phyloP scores from a whole-genome alignment of 2,888 invertebrate species.

The Caenorhabditis uteleia region DNA sequence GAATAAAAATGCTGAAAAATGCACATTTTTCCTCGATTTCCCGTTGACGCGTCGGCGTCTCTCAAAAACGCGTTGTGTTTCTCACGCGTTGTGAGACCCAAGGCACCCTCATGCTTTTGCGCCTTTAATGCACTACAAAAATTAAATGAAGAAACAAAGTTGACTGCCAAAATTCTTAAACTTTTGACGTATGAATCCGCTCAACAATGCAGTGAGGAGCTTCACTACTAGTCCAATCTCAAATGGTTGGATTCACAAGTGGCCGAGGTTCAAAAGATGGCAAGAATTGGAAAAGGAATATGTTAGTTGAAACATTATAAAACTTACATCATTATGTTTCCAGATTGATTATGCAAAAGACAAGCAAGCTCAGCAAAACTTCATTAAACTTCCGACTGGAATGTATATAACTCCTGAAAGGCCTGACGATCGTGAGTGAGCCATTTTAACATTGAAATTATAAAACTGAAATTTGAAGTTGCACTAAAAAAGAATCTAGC shows the following conservation, averaged over 20 bases:
- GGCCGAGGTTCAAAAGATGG: conserved; percentile 50
- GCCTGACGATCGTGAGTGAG: conserved; percentile 53
- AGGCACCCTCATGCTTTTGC: conserved; percentile 4
- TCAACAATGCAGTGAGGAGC: conserved; percentile 5
- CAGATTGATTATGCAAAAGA: conserved; percentile 52
- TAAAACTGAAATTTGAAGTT: conserved; percentile 42
- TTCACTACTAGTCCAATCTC: conserved; percentile 14
- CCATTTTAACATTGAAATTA: not conserved
- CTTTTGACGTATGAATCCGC: conserved; percentile 12
- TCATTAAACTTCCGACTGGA: conserved; percentile 57
- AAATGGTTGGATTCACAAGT: conserved; percentile 39
- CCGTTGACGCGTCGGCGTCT: conserved; percentile 14
- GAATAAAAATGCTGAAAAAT: too few species aligned
- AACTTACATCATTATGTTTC: conserved; percentile 1
- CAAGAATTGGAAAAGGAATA: conserved; percentile 48
- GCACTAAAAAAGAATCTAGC: conserved; percentile 61
- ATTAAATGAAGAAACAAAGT: too few species aligned
- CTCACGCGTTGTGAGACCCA: conserved; percentile 14
- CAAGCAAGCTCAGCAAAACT: conserved; percentile 44
- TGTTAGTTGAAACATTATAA: conserved; percentile 3
- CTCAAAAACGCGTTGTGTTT: conserved; percentile 3
- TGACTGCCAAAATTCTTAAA: not conserved
- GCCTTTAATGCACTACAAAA: conserved; percentile 26
- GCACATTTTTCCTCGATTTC: not conserved
- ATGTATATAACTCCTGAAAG: conserved; percentile 63